Evolutionary conservation across 2,797 vertebrate species (phyloP).

Genomic region (Hydrocynus forskahlii): DNA sequence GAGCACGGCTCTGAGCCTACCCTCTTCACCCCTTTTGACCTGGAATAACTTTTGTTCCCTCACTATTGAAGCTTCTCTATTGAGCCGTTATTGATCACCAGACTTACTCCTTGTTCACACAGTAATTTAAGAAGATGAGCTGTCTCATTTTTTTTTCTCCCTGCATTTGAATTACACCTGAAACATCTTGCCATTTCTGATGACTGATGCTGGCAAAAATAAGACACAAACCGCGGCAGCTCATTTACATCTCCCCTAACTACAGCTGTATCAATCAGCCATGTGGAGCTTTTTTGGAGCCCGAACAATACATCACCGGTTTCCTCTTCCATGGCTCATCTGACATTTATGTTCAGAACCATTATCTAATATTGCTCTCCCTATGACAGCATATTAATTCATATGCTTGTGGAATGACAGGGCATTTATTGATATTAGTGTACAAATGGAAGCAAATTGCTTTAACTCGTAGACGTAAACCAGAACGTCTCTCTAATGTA

Average conservation of each 20-base stretch:
- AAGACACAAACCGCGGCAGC: slow-evolving; percentile 31
- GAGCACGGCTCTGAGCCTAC: neutral
- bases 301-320: slow-evolving; percentile 59
- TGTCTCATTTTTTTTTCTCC: slow-evolving; percentile 21
- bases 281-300: slow-evolving; percentile 20
- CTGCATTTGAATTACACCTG: slow-evolving; percentile 32
- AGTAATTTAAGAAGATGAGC: slow-evolving; percentile 17
- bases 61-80: slow-evolving; percentile 6
- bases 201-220: slow-evolving; percentile 23
- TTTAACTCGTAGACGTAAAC: slow-evolving; percentile 31
- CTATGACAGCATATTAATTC: slow-evolving; percentile 59
- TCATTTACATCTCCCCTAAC: slow-evolving; percentile 43
- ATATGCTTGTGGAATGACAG: slow-evolving; percentile 52
- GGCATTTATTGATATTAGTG: slow-evolving; percentile 56
- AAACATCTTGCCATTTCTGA: slow-evolving; percentile 39
- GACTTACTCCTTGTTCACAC: slow-evolving; percentile 29
- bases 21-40: neutral
- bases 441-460: slow-evolving; percentile 43
- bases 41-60: slow-evolving; percentile 11
- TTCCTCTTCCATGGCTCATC: slow-evolving; percentile 56
- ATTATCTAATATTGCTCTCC: slow-evolving; percentile 61
- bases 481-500: slow-evolving; percentile 45
- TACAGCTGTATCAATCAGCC: slow-evolving; percentile 45
- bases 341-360: slow-evolving; percentile 68
- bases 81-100: slow-evolving; percentile 4